Percentiles rank a stretch among this genome's conserved stretches.
Conservation (phyloP, 2,888 invertebrate species). For the Pogonocherus hispidulus region DNA sequence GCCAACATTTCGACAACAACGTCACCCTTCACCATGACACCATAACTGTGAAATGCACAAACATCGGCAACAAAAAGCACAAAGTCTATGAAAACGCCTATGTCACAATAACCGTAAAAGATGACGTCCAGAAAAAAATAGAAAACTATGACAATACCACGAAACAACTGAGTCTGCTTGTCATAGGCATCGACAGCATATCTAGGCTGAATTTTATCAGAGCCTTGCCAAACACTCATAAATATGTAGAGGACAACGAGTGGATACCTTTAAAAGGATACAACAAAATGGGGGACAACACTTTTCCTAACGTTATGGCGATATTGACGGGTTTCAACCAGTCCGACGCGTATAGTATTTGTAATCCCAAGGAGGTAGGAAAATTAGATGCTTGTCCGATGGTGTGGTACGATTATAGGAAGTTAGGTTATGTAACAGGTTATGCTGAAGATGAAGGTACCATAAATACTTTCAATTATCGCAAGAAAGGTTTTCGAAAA, state of each 20-base stretch:
- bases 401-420: slow-evolving; percentile 83
- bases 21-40: slow-evolving; percentile 67
- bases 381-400: slow-evolving; percentile 80
- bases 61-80: slow-evolving; percentile 46
- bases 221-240: slow-evolving; percentile 80
- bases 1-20: slow-evolving; percentile 68
- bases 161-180: slow-evolving; percentile 76
- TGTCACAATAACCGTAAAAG: slow-evolving; percentile 64
- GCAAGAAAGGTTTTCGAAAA: slow-evolving; percentile 78
- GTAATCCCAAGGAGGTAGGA: slow-evolving; percentile 70
- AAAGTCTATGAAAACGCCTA: slow-evolving; percentile 72
- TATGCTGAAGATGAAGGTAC: slow-evolving; percentile 82
- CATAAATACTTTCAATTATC: slow-evolving; percentile 82
- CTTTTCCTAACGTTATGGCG: slow-evolving; percentile 90
- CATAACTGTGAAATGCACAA: slow-evolving; percentile 71
- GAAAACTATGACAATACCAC: slow-evolving; percentile 48
- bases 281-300: slow-evolving; percentile 87
- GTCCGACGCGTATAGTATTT: slow-evolving; percentile 68
- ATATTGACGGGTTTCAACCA: slow-evolving; percentile 72
- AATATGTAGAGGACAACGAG: slow-evolving; percentile 73
- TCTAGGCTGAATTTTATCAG: slow-evolving; percentile 84
- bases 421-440: slow-evolving; percentile 81
- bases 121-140: slow-evolving; percentile 53
- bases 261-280: slow-evolving; percentile 62
- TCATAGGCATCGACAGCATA: slow-evolving; percentile 89